Evolutionary conservation across 2,888 invertebrate genomes (phyloP).

Genomic region (Glaucopsyche alexis): DNA sequence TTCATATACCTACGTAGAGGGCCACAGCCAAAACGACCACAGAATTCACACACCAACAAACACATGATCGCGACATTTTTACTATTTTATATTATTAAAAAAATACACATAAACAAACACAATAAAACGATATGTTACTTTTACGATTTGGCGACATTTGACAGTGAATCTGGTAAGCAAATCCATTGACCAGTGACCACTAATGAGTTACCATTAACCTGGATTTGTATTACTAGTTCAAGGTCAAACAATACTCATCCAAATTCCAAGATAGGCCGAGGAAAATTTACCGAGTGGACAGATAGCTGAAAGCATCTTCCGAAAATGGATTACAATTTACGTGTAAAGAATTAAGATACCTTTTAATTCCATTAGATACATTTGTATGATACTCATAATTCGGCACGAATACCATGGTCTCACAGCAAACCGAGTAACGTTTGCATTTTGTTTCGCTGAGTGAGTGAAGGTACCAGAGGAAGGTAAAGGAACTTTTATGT

Average conservation of each 20-base stretch:
- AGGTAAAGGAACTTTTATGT: too few relatives aligned
- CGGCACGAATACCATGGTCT: too few relatives aligned
- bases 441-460: too few relatives aligned
- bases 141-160: neutral
- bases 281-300: neutral
- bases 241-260: neutral
- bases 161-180: neutral
- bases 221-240: slow-evolving; percentile 6
- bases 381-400: too few relatives aligned
- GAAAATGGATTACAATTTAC: too few relatives aligned
- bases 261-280: slow-evolving; percentile 28
- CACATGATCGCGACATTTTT: neutral
- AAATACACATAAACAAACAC: neutral
- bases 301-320: neutral
- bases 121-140: neutral
- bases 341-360: too few relatives aligned
- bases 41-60: slow-evolving; percentile 6
- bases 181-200: neutral
- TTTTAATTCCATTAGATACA: too few relatives aligned
- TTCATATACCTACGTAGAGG: neutral
- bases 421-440: too few relatives aligned
- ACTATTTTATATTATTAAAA: neutral
- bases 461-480: too few relatives aligned
- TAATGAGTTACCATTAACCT: slow-evolving; percentile 15
- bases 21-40: neutral